Base-by-base conservation (phyloP, 2,888 invertebrate species). In the Amblyjoppa fuscipennis region DNA sequence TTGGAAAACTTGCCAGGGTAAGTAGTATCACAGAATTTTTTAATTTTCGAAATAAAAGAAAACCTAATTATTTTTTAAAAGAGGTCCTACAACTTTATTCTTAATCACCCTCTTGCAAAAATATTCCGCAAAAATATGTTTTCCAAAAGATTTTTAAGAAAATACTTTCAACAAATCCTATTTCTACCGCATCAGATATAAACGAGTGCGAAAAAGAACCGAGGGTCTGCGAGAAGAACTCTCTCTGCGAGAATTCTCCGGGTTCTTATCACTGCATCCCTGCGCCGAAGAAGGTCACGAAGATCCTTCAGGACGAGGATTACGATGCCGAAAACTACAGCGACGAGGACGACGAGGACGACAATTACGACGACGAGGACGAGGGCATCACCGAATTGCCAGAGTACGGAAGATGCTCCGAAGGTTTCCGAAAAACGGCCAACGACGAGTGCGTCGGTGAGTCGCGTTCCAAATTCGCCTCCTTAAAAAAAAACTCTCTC, bases 151-250 rank as follows among this genome's bases (percentile, higher is more conserved):
- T 34, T 9, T 38, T 9, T 0, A 9, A 38, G 9, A 38, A 38
- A 45, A 0, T 0, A 13, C 38, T 61, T 74, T 16, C 5, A 20
- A 9, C 56, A 34, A n/a, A 53, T 20, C 38, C 7, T 25, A 70
- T 61, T 70, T 7, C 31, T 68, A 25, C 71, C 56, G 80, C 90
- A 87, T 49, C 90, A 96, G 96, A 96, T 92, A 94, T 96, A 16
- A 95, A 97, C 89, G 97, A 97, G 91, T 97, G 97, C 89, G 94
- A 95, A 25, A 91, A 77, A 20, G 81, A 86, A 0, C 82, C 89
- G 9, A 82, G 77, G 13, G 79, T 90, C 74, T 92, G 92, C 45
- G 70, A 83, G 2, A 87, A 87, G 1, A 87, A 90, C 16, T 87
- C 85, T 1, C 89, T 88, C 34, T 96, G 96, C 90, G 91, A 94